A percentile compares a stretch with the other conserved stretches of the same genome.
Evolutionary conservation across 2,113 vertebrate species (phyloP).

Genomic region (Actenoides lindsayi): DNA sequence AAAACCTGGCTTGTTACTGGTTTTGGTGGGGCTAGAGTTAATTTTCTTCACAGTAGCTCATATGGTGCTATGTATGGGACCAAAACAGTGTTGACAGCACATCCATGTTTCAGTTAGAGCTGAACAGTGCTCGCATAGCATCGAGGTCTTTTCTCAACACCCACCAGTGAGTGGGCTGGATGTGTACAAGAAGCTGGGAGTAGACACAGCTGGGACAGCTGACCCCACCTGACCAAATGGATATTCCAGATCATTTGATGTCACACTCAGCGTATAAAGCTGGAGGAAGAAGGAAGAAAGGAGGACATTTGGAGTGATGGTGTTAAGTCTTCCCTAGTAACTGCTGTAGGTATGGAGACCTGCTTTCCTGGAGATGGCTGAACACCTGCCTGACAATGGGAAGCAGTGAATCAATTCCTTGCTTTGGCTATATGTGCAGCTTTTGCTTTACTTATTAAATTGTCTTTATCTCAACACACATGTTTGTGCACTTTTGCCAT

Average conservation of each 20-base stretch:
- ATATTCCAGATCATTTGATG: not conserved
- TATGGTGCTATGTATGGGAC: not conserved
- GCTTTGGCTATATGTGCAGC: accelerated
- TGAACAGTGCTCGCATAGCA: not conserved
- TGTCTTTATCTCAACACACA: accelerated
- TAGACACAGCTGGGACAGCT: accelerated
- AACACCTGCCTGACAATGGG: accelerated
- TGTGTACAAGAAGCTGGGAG: not conserved
- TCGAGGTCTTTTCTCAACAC: not conserved
- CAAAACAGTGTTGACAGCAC: accelerated
- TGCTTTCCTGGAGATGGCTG: not conserved
- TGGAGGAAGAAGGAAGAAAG: not conserved
- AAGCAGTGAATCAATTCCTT: not conserved
- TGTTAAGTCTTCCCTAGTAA: not conserved
- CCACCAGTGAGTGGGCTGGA: not conserved
- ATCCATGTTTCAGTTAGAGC: not conserved
- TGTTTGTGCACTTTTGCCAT: not conserved
- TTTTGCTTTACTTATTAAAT: not conserved
- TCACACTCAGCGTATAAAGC: not conserved
- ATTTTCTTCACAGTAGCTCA: not conserved
- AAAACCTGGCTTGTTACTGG: not conserved
- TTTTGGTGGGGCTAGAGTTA: not conserved
- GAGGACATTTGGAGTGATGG: accelerated
- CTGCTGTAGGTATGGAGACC: accelerated
- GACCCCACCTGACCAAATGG: not conserved